Base-by-base conservation (phyloP, 1,140 invertebrate species). In the Holotrichia oblita region DNA sequence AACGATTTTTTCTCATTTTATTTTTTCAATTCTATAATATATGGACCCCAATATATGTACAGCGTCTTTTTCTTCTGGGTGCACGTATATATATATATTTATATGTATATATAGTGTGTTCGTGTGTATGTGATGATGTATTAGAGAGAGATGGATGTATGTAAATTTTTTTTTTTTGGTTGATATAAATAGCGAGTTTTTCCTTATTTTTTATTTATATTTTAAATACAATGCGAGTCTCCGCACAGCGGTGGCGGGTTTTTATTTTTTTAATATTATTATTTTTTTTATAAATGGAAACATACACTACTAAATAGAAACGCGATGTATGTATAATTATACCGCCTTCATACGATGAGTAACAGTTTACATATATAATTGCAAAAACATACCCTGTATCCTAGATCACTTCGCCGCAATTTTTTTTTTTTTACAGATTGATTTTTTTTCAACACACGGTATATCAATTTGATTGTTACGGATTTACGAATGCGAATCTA, bases 371-470 rank as follows among this genome's bases (percentile, higher is more conserved):
- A 90, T 90, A 90, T 90, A 90, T 90, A 91, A 91, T 90, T 90
- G 90, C 90, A 91, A 91, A 91, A 90, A 87, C 90, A 91, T 91
- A 91, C 90, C 90, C 90, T 91, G 90, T 91, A 91, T 91, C 90
- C 90, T 91, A 91, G 89, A 90, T 90, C 90, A 91, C 90, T 90
- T 90, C 88, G 89, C 88, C 89, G 89, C 88, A 89, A 88, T 84
- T 82, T 81, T 76, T 81, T 79, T 80, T 79, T 84, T 74, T 74
- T 74, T 41, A 74, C 34, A 74, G 41, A 74, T 74, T 44, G 73
- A 74, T 41, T 74, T 40, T n/a, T 73, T 41, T 74, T n/a, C 17
- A 34, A 34, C 27, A 34, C 27, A 34, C 27, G 27, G 27, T 34
- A 74, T 74, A 6, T 74, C 14, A 41, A 41, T 74, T 74, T 42